A percentile compares a stretch with the other conserved stretches of the same genome.
phyloP scores from a whole-genome alignment of 2,888 invertebrate genomes.

The Nesidiocoris tenuis region DNA sequence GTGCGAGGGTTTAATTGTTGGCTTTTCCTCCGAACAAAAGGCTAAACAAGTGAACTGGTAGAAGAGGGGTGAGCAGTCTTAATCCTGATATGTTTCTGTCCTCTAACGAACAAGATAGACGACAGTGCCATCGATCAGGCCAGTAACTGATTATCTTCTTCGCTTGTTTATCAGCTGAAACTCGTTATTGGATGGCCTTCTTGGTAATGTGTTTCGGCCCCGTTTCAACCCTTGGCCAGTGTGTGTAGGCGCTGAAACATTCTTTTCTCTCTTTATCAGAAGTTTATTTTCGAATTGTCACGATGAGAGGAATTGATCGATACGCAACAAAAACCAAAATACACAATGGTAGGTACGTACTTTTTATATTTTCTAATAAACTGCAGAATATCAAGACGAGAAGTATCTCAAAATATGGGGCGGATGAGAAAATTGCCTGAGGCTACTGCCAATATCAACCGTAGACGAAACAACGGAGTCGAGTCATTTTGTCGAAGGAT shows the following conservation, averaged over 20 bases:
- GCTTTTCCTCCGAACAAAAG: neutral
- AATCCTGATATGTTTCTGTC: neutral
- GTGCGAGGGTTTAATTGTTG: conserved; percentile 15
- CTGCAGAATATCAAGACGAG: neutral
- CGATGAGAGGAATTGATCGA: too few relatives aligned
- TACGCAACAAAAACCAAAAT: too few relatives aligned
- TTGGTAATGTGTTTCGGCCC: neutral
- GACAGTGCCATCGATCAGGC: conserved; percentile 30
- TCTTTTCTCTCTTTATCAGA: too few relatives aligned
- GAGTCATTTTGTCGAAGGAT: conserved; percentile 17
- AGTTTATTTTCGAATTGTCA: too few relatives aligned
- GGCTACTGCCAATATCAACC: conserved; percentile 15
- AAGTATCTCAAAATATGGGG: too few relatives aligned
- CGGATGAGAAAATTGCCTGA: neutral
- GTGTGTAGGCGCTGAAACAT: too few relatives aligned
- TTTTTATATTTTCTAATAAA: neutral
- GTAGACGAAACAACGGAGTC: conserved; percentile 14
- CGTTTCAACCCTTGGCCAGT: neutral
- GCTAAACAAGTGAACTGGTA: neutral
- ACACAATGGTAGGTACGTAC: too few relatives aligned
- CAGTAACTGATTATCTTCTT: conserved; percentile 28
- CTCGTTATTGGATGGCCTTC: conserved; percentile 27
- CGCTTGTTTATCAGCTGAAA: conserved; percentile 35
- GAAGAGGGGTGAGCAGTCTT: conserved; percentile 3
- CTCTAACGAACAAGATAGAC: conserved; percentile 8